Base-by-base conservation (phyloP, 53 echinoderm and acorn worm genomes). In the Arbacia lixula region DNA sequence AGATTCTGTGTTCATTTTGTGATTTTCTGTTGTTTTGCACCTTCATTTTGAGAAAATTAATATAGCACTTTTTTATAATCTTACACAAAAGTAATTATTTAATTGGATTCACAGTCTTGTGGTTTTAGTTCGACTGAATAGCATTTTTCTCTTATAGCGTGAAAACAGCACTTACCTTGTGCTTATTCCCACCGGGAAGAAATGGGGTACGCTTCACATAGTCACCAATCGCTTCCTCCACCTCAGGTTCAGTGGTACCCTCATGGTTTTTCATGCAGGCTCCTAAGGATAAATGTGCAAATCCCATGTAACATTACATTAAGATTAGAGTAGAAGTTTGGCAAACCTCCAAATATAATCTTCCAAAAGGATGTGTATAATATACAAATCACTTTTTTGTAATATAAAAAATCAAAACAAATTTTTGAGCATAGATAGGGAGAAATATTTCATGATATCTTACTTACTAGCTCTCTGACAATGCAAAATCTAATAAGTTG, bases 121-220 rank as follows among this genome's bases (percentile, higher is more conserved):
- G 60, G 60, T 60, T 60, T 60, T 60, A 60, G 60, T 60, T 60
- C 31, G 60, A 60, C 60, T 60, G 60, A 60, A 60, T 60, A 60
- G 60, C 60, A 60, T 60, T 60, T 60, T 60, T 60, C 60, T 60
- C 60, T 60, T 60, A 60, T 60, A 60, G 60, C 60, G 60, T 60
- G 60, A 60, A 60, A 60, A 60, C 60, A 60, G 60, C 60, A 72
- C 73, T 72, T 72, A 72, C 73, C 50, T 72, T 72, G 73, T 72
- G 50, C 42, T 72, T 72, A 46, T 42, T 72, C 73, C 73, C 73
- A 42, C 73, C 73, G 46, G 73, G 73, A 42, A 72, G 43, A 50
- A 46, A 46, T 72, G 73, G 73, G 43, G 41, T 42, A 72, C 73
- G 73, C 73, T 72, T 72, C 46, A 72, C 10, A 50, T 72, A 72